A percentile compares a stretch with the other conserved stretches of the same genome.
phyloP scores from a whole-genome alignment of 1,140 invertebrate genomes.

The Protaetia brevitarsis region DNA sequence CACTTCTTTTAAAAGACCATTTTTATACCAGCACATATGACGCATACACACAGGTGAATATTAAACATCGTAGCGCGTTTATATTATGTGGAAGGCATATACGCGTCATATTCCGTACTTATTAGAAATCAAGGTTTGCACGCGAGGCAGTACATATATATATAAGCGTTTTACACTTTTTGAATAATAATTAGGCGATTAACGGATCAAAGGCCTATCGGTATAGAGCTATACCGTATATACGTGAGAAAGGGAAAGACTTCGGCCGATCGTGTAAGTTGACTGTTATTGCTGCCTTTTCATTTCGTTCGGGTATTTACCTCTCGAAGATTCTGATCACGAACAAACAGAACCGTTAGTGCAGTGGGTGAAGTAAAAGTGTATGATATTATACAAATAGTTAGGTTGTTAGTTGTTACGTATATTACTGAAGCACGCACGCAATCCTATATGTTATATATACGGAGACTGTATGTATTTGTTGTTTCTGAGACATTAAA shows the following conservation, averaged over 20 bases:
- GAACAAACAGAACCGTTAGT: background rate
- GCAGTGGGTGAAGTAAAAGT: conserved; percentile 11
- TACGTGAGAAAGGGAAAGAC: conserved; percentile 5
- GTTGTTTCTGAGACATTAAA: too few relatives aligned
- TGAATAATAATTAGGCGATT: conserved; percentile 12
- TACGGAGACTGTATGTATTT: too few relatives aligned
- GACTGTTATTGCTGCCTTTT: conserved; percentile 8
- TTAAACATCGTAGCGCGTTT: background rate
- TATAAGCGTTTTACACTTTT: conserved; percentile 10
- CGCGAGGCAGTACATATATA: conserved; percentile 5
- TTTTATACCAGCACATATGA: too few relatives aligned
- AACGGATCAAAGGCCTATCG: conserved; percentile 10
- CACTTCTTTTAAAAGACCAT: too few relatives aligned
- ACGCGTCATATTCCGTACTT: background rate
- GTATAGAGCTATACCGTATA: background rate
- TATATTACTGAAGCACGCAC: conserved; percentile 7
- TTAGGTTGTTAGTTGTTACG: conserved; percentile 1
- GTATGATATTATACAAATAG: conserved; percentile 2
- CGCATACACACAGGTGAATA: too few relatives aligned
- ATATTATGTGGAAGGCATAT: background rate
- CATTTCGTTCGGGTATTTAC: conserved; percentile 12
- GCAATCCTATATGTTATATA: too few relatives aligned
- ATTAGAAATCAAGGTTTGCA: conserved; percentile 15
- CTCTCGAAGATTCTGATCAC: conserved; percentile 8
- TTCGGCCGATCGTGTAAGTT: background rate